phyloP scores from a whole-genome alignment of 2,797 vertebrate genomes.

The Molossus molossus region DNA sequence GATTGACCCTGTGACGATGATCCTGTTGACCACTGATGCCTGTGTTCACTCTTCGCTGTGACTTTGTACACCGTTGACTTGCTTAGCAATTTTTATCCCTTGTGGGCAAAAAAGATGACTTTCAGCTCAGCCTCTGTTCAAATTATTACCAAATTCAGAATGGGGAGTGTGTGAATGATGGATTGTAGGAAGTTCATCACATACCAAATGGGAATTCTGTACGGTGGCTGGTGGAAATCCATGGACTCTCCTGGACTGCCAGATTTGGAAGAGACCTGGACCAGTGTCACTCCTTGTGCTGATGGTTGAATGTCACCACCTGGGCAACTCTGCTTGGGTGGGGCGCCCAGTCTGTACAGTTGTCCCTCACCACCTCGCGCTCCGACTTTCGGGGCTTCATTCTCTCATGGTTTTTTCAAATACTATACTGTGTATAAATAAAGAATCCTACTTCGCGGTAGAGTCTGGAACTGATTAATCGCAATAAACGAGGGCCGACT shows the following conservation, averaged over 20 bases:
- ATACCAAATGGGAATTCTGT: background rate
- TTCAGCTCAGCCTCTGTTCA: background rate
- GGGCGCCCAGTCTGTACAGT: background rate
- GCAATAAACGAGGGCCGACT: no score
- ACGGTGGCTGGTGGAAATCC: background rate
- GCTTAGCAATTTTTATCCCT: background rate
- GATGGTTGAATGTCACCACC: background rate
- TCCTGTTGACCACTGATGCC: background rate
- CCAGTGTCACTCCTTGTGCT: background rate
- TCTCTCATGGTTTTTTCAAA: no score
- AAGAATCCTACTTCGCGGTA: no score
- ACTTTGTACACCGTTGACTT: background rate
- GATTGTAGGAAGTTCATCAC: background rate
- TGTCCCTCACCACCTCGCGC: no score
- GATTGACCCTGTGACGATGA: background rate
- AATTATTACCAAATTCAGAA: background rate
- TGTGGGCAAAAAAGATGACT: background rate
- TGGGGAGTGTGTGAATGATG: background rate
- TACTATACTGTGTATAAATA: no score
- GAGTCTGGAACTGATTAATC: no score
- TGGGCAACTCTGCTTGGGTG: background rate
- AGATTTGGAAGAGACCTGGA: background rate
- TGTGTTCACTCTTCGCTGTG: background rate
- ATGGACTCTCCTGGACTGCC: background rate
- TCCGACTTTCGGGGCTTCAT: no score